Conservation (phyloP, 2,888 invertebrate species). For the Microplitis manilae region DNA sequence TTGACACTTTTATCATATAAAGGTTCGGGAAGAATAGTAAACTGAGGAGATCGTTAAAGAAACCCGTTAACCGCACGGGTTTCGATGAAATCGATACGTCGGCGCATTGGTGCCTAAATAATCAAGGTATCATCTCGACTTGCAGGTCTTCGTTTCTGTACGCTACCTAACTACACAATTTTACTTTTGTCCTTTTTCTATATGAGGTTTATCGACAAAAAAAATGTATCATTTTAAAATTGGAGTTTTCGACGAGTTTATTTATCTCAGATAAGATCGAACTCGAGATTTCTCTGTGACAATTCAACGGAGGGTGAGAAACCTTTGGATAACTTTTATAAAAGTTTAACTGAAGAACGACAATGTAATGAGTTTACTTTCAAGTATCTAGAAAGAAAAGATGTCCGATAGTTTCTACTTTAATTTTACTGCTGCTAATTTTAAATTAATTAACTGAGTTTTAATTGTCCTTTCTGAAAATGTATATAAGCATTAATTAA, state of each 20-base stretch:
- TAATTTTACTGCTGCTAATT: background rate
- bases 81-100: slow-evolving; percentile 70
- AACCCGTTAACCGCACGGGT: slow-evolving; percentile 68
- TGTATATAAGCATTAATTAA: no score
- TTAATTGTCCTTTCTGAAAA: background rate
- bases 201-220: slow-evolving; percentile 9
- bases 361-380: slow-evolving; percentile 12
- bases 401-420: slow-evolving; percentile 16
- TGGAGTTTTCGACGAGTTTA: slow-evolving; percentile 18
- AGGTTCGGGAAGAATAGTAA: slow-evolving; percentile 3
- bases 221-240: background rate
- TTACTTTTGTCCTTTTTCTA: slow-evolving; percentile 6
- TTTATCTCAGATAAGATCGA: slow-evolving; percentile 28
- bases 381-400: slow-evolving; percentile 15
- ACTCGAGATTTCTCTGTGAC: slow-evolving; percentile 14
- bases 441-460: no score
- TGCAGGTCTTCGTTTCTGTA: slow-evolving; percentile 64
- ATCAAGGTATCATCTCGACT: slow-evolving; percentile 71
- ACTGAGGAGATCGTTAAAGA: slow-evolving; percentile 58
- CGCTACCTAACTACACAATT: slow-evolving; percentile 8
- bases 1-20: slow-evolving; percentile 21
- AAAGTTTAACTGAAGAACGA: slow-evolving; percentile 18
- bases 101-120: slow-evolving; percentile 63
- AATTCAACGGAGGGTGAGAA: no score
- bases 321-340: background rate